phyloP scores from a whole-genome alignment of 1,140 invertebrate species.

The Eurosta solidaginis region DNA sequence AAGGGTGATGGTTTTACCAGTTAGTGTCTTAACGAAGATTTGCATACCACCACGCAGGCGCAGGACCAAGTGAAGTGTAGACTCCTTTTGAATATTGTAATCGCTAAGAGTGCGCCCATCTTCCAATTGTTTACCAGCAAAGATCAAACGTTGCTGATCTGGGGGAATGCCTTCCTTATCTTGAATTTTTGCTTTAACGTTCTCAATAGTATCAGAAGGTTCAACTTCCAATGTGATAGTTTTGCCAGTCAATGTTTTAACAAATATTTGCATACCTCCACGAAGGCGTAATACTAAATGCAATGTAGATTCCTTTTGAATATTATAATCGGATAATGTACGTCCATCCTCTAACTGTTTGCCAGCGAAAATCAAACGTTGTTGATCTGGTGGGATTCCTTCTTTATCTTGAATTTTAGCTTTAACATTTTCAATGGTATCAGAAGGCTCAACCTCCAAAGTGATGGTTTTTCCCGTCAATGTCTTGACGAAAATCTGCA shows the following conservation, averaged over 20 bases:
- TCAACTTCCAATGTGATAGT: conserved; percentile 84
- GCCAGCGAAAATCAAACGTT: conserved; percentile 74
- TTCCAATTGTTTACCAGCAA: conserved; percentile 70
- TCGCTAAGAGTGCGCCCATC: conserved; percentile 77
- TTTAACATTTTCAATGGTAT: conserved; percentile 83
- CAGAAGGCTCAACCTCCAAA: conserved; percentile 77
- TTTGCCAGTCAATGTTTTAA: conserved; percentile 82
- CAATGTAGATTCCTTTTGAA: conserved; percentile 88
- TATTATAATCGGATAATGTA: conserved; percentile 71
- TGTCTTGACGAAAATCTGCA: conserved; percentile 84
- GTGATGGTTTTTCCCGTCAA: conserved; percentile 86
- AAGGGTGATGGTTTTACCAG: conserved; percentile 85
- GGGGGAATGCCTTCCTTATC: conserved; percentile 76
- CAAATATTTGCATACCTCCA: conserved; percentile 85
- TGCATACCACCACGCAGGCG: conserved; percentile 84
- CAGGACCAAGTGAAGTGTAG: conserved; percentile 85
- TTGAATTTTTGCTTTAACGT: conserved; percentile 81
- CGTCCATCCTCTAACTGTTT: conserved; percentile 82
- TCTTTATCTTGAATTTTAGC: conserved; percentile 77
- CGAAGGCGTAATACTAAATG: conserved; percentile 82
- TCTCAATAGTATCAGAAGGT: conserved; percentile 79
- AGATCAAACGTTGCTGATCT: conserved; percentile 76
- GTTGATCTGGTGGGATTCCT: conserved; percentile 75
- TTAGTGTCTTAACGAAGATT: conserved; percentile 85
- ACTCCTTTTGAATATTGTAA: conserved; percentile 89